These are phyloP conservation scores for Calameuta idolon DNA, from an alignment of 2,888 invertebrate genomes.

Conservation along the genomic window DNA sequence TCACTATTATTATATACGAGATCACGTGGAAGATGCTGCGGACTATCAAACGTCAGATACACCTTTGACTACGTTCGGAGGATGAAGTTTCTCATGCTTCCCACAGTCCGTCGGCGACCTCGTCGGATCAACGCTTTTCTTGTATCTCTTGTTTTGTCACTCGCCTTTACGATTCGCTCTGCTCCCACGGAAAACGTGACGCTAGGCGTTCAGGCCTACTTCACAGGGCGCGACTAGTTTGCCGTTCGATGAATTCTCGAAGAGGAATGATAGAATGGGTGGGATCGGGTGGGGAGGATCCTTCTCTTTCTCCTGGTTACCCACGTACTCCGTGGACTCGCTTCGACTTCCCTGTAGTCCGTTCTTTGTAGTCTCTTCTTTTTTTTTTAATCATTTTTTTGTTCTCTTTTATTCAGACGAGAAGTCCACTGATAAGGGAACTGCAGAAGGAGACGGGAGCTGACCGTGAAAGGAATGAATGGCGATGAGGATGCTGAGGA, in stretches of 20 bases:
- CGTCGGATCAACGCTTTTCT: constrained; percentile 35
- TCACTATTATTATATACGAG: neutral
- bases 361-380: neutral
- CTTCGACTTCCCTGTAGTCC: neutral
- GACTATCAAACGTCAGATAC: neutral
- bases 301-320: neutral
- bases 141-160: constrained; percentile 51
- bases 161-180: constrained; percentile 46
- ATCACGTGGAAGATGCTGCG: neutral
- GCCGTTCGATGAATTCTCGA: constrained; percentile 19
- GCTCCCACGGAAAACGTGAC: constrained; percentile 53
- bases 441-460: neutral
- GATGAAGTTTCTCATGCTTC: constrained; percentile 31
- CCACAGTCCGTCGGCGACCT: constrained; percentile 50
- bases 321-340: neutral
- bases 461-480: neutral
- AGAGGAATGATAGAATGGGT: neutral
- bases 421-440: neutral
- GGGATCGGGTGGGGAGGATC: neutral
- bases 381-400: neutral
- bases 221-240: constrained; percentile 9
- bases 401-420: neutral
- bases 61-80: neutral
- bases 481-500: neutral
- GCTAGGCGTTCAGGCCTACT: constrained; percentile 32